Conservation (phyloP, 2,888 invertebrate species). For the Hirtodrosophila trivittata region DNA sequence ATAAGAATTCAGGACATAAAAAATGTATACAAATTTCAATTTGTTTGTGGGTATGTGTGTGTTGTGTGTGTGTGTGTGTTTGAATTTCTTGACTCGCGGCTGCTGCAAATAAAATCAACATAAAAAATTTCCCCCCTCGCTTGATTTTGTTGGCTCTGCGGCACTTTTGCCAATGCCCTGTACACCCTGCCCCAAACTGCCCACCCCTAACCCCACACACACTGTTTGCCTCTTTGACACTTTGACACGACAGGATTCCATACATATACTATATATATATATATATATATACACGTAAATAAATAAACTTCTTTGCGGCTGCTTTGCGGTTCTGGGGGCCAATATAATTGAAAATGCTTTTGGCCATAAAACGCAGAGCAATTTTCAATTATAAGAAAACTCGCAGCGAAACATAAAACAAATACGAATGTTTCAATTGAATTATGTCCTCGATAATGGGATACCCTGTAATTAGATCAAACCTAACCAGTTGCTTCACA, state of each 20-base stretch:
- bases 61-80: conserved; percentile 15
- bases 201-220: neutral
- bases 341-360: conserved; percentile 72
- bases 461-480: too few species aligned
- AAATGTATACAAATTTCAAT: conserved; percentile 75
- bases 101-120: conserved; percentile 75
- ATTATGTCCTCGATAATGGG: too few species aligned
- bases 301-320: conserved; percentile 71
- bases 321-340: conserved; percentile 51
- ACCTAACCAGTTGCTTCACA: too few species aligned
- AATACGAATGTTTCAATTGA: neutral
- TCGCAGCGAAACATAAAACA: conserved; percentile 27
- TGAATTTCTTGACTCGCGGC: conserved; percentile 72
- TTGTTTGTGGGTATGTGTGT: conserved; percentile 52
- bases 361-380: conserved; percentile 48
- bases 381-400: conserved; percentile 59
- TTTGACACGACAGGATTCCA: conserved; percentile 35
- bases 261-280: conserved; percentile 22
- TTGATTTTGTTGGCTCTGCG: conserved; percentile 52
- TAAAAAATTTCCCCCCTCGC: conserved; percentile 54
- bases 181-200: conserved; percentile 1
- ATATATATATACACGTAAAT: conserved; percentile 45
- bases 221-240: conserved; percentile 56
- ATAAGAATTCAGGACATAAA: conserved; percentile 55
- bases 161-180: too few species aligned